Evolutionary conservation across 1,140 invertebrate species (phyloP).

Genomic region (Nebria ingens): DNA sequence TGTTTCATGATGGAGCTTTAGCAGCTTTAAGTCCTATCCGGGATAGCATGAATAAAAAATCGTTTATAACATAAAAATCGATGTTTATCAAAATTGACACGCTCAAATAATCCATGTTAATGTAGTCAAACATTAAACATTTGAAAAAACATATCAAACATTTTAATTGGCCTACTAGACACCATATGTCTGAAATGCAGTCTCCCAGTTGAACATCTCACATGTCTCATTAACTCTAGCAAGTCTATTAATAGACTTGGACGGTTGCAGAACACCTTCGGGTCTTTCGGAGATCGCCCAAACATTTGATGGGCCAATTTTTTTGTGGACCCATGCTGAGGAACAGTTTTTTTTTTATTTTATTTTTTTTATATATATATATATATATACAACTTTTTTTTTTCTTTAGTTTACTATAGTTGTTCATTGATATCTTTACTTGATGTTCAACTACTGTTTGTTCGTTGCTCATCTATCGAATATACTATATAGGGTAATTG

Average conservation of each 20-base stretch:
- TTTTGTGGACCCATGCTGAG: slow-evolving; percentile 2
- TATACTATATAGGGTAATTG: too few relatives aligned
- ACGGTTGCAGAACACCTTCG: not conserved
- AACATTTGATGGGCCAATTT: not conserved
- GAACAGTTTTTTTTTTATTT: too few relatives aligned
- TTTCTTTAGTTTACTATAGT: too few relatives aligned
- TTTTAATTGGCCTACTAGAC: slow-evolving; percentile 5
- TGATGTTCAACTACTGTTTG: too few relatives aligned
- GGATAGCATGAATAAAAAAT: too few relatives aligned
- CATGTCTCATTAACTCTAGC: not conserved
- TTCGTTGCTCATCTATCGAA: too few relatives aligned
- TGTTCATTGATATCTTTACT: too few relatives aligned
- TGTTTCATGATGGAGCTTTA: too few relatives aligned
- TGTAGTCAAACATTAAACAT: not conserved
- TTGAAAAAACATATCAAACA: slow-evolving; percentile 2
- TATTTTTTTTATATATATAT: too few relatives aligned
- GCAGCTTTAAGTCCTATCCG: too few relatives aligned
- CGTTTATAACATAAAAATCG: too few relatives aligned
- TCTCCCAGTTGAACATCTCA: not conserved
- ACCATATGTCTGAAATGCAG: not conserved
- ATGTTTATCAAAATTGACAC: not conserved
- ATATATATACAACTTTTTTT: too few relatives aligned
- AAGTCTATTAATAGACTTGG: not conserved
- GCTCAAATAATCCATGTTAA: not conserved
- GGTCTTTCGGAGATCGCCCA: not conserved